Evolutionary conservation across 2,797 vertebrate species (phyloP).

Genomic region (Eurystomus glaucurus): DNA sequence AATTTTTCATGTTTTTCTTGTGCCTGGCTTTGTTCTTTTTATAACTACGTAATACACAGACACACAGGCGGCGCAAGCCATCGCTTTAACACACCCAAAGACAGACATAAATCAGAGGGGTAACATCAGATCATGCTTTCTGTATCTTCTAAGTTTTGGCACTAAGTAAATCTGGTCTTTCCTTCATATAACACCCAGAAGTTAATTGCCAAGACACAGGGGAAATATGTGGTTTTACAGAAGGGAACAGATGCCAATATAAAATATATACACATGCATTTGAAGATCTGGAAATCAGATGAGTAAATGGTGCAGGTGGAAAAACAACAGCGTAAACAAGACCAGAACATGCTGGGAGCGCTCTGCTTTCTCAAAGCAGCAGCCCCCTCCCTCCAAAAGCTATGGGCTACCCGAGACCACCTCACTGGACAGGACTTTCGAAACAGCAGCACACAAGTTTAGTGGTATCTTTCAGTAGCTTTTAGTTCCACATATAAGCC

Average conservation of each 20-base stretch:
- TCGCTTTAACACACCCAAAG: constrained; percentile 34
- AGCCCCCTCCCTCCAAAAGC: background rate
- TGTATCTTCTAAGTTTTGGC: constrained; percentile 17
- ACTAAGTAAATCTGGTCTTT: background rate
- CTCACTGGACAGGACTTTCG: background rate
- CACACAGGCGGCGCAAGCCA: background rate
- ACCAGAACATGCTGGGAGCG: fast-evolving
- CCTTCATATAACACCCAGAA: background rate
- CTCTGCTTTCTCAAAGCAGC: background rate
- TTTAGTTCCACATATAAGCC: background rate
- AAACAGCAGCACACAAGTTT: background rate
- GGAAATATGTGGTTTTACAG: background rate
- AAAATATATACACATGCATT: background rate
- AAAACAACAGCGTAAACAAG: background rate
- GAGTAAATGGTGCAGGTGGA: background rate
- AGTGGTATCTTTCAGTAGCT: background rate
- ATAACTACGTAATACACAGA: background rate
- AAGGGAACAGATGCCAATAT: background rate
- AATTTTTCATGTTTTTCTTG: constrained; percentile 66
- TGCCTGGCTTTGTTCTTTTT: constrained; percentile 74
- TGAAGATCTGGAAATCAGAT: background rate
- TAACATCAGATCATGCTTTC: constrained; percentile 52
- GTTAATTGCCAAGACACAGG: constrained; percentile 37
- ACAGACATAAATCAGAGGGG: constrained; percentile 38
- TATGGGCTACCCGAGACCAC: background rate